Evolutionary conservation across 2,113 vertebrate genomes (phyloP).

Genomic region (Castor canadensis): DNA sequence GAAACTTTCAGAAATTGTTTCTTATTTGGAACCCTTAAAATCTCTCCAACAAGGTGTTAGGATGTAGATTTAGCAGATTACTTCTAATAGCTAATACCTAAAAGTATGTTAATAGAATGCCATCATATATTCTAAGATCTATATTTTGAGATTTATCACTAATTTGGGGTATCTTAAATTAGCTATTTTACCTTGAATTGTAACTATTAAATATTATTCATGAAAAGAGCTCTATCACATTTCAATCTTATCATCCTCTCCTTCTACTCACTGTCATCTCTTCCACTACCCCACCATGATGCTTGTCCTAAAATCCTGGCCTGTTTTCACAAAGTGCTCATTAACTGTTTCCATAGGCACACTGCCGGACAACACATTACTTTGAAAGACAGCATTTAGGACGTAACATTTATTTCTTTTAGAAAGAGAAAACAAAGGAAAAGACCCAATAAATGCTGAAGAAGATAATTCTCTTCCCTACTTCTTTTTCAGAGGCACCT

Average conservation of each 20-base stretch:
- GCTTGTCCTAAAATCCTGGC: neutral
- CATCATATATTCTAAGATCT: neutral
- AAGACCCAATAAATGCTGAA: neutral
- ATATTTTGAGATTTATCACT: neutral
- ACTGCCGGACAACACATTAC: neutral
- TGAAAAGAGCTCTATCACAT: neutral
- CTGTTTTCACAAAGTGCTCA: neutral
- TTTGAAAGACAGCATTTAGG: neutral
- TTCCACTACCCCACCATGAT: neutral
- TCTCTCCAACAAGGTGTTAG: neutral
- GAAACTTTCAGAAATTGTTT: neutral
- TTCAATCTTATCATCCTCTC: neutral
- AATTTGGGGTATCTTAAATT: neutral
- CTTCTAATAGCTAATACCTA: neutral
- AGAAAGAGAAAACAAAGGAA: neutral
- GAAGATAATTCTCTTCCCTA: neutral
- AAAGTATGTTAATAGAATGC: neutral
- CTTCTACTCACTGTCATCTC: neutral
- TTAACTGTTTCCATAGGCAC: neutral
- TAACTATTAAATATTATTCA: neutral
- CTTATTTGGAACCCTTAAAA: neutral
- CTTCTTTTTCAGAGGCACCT: neutral
- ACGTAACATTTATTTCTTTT: neutral
- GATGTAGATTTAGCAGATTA: neutral
- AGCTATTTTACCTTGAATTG: neutral